Conservation (phyloP, 2,888 invertebrate species). For the Tachina grossa region DNA sequence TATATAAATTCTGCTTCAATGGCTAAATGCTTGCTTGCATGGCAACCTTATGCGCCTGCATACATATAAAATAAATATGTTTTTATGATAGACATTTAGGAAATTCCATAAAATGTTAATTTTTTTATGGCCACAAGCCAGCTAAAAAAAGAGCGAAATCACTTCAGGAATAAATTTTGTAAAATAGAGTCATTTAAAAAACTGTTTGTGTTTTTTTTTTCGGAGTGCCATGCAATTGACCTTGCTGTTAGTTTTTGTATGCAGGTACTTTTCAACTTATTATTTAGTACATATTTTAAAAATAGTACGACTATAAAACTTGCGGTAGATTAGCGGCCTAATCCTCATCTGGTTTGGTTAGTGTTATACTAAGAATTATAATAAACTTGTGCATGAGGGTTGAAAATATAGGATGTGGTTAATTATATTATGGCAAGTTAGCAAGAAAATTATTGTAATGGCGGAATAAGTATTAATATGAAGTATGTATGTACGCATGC, state of each 20-base stretch:
- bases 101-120: conserved; percentile 20
- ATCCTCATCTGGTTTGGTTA: conserved; percentile 11
- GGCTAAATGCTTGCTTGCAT: too few species aligned
- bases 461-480: too few species aligned
- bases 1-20: too few species aligned
- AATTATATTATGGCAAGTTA: neutral
- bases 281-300: conserved; percentile 56
- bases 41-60: too few species aligned
- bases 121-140: neutral
- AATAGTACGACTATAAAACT: conserved; percentile 59
- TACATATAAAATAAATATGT: neutral
- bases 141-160: conserved; percentile 10
- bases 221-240: neutral
- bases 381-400: neutral
- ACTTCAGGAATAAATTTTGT: conserved; percentile 26
- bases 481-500: neutral
- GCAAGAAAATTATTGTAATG: neutral
- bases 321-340: conserved; percentile 61
- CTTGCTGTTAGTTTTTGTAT: neutral
- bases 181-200: conserved; percentile 36
- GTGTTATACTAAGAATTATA: neutral
- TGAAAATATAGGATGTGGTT: too few species aligned
- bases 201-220: neutral
- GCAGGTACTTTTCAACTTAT: conserved; percentile 26
- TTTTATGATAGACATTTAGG: conserved; percentile 51